Evolutionary conservation across 2,797 vertebrate genomes (phyloP).

Genomic region (Nyctibius grandis): DNA sequence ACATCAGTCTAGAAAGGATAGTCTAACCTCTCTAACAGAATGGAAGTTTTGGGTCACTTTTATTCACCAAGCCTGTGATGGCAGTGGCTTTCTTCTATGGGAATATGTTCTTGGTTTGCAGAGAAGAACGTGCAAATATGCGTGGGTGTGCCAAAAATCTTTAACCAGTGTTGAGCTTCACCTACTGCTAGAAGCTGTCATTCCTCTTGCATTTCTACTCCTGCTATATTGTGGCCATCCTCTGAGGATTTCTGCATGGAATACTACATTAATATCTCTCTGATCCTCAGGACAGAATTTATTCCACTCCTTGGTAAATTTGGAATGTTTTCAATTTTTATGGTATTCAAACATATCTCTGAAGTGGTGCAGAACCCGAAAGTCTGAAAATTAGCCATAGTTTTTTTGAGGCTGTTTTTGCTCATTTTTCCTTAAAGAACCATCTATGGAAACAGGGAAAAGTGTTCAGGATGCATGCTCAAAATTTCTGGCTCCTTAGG

Average conservation of each 20-base stretch:
- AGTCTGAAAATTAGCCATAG: neutral
- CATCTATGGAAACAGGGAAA: neutral
- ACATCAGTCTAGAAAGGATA: neutral
- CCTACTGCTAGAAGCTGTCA: neutral
- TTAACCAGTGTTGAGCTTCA: neutral
- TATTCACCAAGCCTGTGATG: neutral
- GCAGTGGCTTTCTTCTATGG: neutral
- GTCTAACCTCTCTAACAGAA: neutral
- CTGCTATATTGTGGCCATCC: rapidly evolving
- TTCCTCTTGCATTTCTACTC: neutral
- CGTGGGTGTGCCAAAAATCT: neutral
- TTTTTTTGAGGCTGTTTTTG: neutral
- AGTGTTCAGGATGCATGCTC: rapidly evolving
- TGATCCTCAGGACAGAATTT: neutral
- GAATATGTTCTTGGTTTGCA: neutral
- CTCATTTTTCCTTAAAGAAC: neutral
- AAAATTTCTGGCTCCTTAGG: neutral
- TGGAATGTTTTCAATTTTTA: neutral
- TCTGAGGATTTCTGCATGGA: neutral
- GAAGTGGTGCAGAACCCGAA: neutral
- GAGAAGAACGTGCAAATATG: neutral
- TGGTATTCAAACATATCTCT: neutral
- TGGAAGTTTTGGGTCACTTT: neutral
- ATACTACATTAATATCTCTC: neutral
- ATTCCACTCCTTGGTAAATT: neutral